These are phyloP conservation scores for Hypselothyrea guttata DNA, from an alignment of 2,888 invertebrate species.

Conservation along the genomic window DNA sequence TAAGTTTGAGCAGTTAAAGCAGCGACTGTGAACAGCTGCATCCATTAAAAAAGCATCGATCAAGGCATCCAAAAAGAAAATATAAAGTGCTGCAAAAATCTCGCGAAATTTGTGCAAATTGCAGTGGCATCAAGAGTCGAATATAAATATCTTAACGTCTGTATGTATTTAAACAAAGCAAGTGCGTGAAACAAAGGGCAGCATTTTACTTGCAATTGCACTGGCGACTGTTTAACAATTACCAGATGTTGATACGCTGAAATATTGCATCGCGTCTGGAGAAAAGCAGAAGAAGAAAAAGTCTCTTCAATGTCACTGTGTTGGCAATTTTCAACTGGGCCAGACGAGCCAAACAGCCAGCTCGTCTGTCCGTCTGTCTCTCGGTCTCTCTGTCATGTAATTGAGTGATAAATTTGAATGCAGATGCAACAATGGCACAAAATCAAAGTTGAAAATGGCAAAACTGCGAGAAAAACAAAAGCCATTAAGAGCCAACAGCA, in stretches of 20 bases:
- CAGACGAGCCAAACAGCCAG: constrained; percentile 48
- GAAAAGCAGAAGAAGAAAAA: no score
- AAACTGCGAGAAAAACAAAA: constrained; percentile 43
- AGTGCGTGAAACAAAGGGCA: constrained; percentile 63
- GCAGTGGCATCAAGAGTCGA: constrained; percentile 13
- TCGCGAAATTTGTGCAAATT: constrained; percentile 54
- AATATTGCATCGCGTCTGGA: constrained; percentile 36
- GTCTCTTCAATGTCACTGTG: constrained; percentile 33
- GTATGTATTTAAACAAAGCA: constrained; percentile 20
- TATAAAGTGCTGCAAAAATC: neutral
- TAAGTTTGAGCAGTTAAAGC: neutral
- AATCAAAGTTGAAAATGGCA: constrained; percentile 36
- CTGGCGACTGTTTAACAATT: constrained; percentile 73
- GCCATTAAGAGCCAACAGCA: constrained; percentile 24
- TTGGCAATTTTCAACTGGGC: constrained; percentile 2
- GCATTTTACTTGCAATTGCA: constrained; percentile 63
- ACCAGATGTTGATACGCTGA: constrained; percentile 73
- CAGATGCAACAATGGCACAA: constrained; percentile 20
- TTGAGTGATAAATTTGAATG: constrained; percentile 69
- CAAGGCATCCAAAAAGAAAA: constrained; percentile 40
- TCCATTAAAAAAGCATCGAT: constrained; percentile 72
- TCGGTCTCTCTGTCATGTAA: constrained; percentile 61
- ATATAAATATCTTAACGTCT: neutral
- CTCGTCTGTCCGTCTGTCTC: neutral
- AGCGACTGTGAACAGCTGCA: constrained; percentile 42